Conservation (phyloP, 2,113 vertebrate species). For the Boleophthalmus pectinirostris region DNA sequence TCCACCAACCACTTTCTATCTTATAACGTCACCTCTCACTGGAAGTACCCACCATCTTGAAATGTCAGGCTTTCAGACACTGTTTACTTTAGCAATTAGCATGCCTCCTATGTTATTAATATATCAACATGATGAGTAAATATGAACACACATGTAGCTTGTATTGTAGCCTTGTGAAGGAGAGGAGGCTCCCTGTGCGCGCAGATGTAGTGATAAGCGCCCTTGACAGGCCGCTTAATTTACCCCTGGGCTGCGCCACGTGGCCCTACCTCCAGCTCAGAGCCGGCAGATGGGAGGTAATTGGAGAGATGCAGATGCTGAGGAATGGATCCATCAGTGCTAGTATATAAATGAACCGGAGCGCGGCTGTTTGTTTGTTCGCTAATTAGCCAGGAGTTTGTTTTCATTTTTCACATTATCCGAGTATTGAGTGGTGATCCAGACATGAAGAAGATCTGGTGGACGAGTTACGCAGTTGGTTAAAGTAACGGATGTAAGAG, state of each 20-base stretch:
- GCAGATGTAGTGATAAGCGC: slow-evolving; percentile 75
- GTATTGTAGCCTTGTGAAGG: slow-evolving; percentile 42
- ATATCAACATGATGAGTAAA: slow-evolving; percentile 18
- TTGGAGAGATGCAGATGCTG: slow-evolving; percentile 86
- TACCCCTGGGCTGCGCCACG: slow-evolving; percentile 70
- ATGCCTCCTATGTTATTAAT: slow-evolving; percentile 18
- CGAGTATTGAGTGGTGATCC: slow-evolving; percentile 62
- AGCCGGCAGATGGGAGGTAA: slow-evolving; percentile 86
- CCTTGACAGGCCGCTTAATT: slow-evolving; percentile 78
- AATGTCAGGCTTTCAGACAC: not conserved
- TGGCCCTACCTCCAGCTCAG: slow-evolving; percentile 65
- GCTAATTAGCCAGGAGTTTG: slow-evolving; percentile 94
- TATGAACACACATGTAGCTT: slow-evolving; percentile 30
- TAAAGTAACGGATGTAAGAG: not conserved
- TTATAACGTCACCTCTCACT: not conserved
- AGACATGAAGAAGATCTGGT: slow-evolving; percentile 22
- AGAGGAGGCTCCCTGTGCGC: slow-evolving; percentile 58
- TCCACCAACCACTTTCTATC: too few species aligned
- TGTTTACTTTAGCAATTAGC: slow-evolving; percentile 28
- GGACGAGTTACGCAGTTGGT: slow-evolving; percentile 27
- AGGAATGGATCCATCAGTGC: slow-evolving; percentile 84
- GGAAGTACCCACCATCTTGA: not conserved
- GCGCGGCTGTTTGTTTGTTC: slow-evolving; percentile 86
- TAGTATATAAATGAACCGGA: slow-evolving; percentile 76
- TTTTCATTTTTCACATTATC: slow-evolving; percentile 83